These are phyloP conservation scores for Zoanthus sansibaricus DNA, from an alignment of 92 coral and sea anemone genomes.

Conservation along the genomic window DNA sequence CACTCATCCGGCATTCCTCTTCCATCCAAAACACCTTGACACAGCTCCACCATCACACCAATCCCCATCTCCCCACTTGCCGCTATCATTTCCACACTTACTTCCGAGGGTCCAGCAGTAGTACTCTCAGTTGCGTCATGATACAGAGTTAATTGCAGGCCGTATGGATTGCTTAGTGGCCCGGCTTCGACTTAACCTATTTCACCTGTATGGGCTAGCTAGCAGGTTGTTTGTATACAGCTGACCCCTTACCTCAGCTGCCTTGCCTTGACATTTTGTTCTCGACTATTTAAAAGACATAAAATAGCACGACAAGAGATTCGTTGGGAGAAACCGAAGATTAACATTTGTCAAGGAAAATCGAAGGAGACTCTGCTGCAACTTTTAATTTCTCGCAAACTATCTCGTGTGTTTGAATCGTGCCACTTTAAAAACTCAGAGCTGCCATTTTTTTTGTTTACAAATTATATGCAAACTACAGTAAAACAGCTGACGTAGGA, in stretches of 20 bases:
- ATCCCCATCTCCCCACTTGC: too few species aligned
- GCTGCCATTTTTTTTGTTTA: constrained; percentile 6
- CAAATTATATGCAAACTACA: constrained; percentile 5
- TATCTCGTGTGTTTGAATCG: constrained; percentile 8
- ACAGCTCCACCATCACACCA: too few species aligned
- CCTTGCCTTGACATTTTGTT: constrained; percentile 1
- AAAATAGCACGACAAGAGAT: constrained; percentile 7
- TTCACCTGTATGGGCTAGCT: constrained; percentile 9
- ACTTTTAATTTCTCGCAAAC: background rate
- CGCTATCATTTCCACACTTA: too few species aligned
- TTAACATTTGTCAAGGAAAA: background rate
- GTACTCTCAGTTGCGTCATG: background rate
- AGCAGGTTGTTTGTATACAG: constrained; percentile 2
- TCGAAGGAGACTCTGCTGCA: constrained; percentile 7
- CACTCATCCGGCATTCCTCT: too few species aligned
- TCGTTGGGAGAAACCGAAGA: constrained; percentile 9
- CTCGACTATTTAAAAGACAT: constrained; percentile 2
- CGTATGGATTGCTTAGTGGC: constrained; percentile 7
- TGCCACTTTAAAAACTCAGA: background rate
- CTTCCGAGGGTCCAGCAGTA: too few species aligned
- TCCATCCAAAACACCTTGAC: too few species aligned
- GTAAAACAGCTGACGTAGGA: constrained; percentile 9
- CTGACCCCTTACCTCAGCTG: constrained; percentile 8
- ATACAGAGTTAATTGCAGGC: background rate
- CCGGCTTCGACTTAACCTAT: constrained; percentile 4